Evolutionary conservation across 2,113 vertebrate species (phyloP).

Genomic region (Nyctibius bracteatus): DNA sequence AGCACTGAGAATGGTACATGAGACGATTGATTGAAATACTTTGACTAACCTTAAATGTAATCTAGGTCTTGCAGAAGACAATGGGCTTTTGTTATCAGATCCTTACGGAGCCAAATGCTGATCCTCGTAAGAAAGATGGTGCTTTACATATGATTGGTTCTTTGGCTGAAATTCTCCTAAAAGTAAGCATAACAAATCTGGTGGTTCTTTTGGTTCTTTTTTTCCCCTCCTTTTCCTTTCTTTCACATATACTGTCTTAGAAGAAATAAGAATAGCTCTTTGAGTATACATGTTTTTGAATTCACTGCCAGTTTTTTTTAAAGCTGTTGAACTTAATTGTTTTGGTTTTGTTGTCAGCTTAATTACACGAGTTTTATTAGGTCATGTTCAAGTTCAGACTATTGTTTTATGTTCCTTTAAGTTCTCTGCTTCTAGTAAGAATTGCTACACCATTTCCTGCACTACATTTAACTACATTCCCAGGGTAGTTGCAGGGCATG

Average conservation of each 20-base stretch:
- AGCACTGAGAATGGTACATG: neutral
- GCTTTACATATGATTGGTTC: slow-evolving; percentile 99
- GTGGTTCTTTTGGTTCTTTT: neutral
- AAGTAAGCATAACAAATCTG: slow-evolving; percentile 74
- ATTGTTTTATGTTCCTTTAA: neutral
- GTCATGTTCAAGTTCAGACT: neutral
- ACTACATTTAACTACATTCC: neutral
- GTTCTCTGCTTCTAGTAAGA: neutral
- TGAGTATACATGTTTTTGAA: neutral
- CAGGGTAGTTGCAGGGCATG: neutral
- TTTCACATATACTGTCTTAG: neutral
- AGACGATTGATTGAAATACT: neutral
- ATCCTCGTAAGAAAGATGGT: slow-evolving; percentile 97
- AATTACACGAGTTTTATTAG: neutral
- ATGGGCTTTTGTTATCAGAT: slow-evolving; percentile 99
- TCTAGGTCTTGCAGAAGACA: slow-evolving; percentile 94
- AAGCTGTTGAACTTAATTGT: neutral
- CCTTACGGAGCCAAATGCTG: slow-evolving; percentile 88
- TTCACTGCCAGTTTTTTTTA: neutral
- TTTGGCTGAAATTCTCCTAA: slow-evolving; percentile 95
- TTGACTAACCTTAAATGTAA: neutral
- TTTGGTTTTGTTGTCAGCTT: neutral
- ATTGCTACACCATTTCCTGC: neutral
- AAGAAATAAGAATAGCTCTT: neutral
- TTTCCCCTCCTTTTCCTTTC: neutral